phyloP scores from a whole-genome alignment of 2,888 invertebrate species.

The Drosophila formosana region DNA sequence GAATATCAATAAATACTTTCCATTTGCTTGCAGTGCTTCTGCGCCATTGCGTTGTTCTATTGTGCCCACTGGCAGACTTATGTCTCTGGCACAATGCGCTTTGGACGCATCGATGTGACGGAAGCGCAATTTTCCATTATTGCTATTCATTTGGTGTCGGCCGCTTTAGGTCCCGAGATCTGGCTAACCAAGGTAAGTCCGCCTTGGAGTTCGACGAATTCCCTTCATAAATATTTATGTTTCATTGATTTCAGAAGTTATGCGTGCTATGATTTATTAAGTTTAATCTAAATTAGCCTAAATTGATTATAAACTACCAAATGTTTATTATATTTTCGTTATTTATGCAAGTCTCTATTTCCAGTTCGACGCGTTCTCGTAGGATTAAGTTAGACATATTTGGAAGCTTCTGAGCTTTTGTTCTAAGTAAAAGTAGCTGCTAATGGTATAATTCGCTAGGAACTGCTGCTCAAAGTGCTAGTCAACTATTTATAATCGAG shows the following conservation, averaged over 20 bases:
- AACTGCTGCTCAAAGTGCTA: conserved; percentile 3
- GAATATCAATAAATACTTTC: neutral
- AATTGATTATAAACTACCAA: neutral
- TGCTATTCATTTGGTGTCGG: conserved; percentile 93
- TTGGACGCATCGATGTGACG: conserved; percentile 98
- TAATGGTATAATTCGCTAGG: conserved; percentile 25
- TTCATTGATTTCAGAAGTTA: conserved; percentile 35
- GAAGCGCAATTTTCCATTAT: conserved; percentile 99
- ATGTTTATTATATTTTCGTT: neutral
- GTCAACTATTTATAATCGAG: conserved; percentile 14
- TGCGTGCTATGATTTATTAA: conserved; percentile 38
- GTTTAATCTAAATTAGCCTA: conserved; percentile 23
- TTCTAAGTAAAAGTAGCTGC: conserved; percentile 11
- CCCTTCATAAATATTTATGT: neutral
- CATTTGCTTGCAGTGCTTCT: conserved; percentile 90
- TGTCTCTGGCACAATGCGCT: conserved; percentile 96
- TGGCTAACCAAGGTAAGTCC: conserved; percentile 91
- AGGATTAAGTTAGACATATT: conserved; percentile 13
- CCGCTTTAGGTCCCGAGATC: conserved; percentile 93
- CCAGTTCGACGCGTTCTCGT: conserved; percentile 7
- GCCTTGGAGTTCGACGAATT: neutral
- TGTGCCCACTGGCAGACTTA: conserved; percentile 99
- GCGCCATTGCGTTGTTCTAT: conserved; percentile 98
- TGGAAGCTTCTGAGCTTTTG: conserved; percentile 7
- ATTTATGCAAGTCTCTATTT: conserved; percentile 20